phyloP scores from a whole-genome alignment of 2,888 invertebrate genomes.

The Crioceris asparagi region DNA sequence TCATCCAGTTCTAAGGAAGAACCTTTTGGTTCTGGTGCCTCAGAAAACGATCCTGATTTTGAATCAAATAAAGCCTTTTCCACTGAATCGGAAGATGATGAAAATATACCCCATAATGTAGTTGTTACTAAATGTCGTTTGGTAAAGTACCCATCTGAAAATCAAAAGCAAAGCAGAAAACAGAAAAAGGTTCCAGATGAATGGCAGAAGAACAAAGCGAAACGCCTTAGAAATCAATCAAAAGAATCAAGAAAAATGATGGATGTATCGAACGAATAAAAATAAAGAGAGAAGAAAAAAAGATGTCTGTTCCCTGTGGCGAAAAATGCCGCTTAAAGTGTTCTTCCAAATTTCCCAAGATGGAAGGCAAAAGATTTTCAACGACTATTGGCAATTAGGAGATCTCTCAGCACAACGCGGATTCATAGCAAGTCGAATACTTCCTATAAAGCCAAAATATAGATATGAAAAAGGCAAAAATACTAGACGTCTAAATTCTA shows the following conservation, averaged over 20 bases:
- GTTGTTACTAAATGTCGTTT: background rate
- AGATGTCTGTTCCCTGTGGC: background rate
- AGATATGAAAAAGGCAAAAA: background rate
- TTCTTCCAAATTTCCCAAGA: background rate
- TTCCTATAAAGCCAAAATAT: background rate
- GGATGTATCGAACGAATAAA: background rate
- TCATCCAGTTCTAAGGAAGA: background rate
- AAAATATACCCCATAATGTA: background rate
- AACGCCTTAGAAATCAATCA: background rate
- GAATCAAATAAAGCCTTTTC: background rate
- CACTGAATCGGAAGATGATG: background rate
- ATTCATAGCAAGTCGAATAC: background rate
- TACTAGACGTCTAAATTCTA: background rate
- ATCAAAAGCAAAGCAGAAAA: background rate
- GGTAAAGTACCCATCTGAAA: background rate
- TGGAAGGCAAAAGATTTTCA: background rate
- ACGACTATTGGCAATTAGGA: slow-evolving; percentile 1
- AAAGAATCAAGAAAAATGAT: background rate
- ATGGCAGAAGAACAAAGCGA: slow-evolving; percentile 1
- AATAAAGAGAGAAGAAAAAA: background rate
- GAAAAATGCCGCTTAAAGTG: slow-evolving; percentile 5
- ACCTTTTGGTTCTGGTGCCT: slow-evolving; percentile 1
- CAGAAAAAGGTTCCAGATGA: background rate
- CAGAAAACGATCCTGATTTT: background rate
- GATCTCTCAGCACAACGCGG: background rate